Conservation (phyloP, 2,888 invertebrate genomes). For the Parthenolecanium corni region DNA sequence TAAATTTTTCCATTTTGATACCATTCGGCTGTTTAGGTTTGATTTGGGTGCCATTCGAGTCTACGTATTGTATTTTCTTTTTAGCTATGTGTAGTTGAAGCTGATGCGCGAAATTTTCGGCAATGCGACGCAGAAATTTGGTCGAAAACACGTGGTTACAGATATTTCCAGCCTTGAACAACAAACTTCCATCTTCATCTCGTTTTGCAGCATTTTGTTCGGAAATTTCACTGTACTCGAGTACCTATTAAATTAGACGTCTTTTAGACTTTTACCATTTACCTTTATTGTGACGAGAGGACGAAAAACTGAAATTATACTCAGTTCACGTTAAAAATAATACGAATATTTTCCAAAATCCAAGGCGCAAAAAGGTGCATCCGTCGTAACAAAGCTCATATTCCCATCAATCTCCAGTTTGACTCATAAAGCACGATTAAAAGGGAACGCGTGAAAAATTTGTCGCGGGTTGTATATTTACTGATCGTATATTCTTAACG, state of each 20-base stretch:
- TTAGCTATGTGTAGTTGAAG: slow-evolving; percentile 88
- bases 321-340: too few relatives aligned
- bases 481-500: too few relatives aligned
- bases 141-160: slow-evolving; percentile 95
- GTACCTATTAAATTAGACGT: slow-evolving; percentile 47
- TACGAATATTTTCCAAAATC: too few relatives aligned
- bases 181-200: slow-evolving; percentile 64
- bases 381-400: too few relatives aligned
- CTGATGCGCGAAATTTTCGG: slow-evolving; percentile 55
- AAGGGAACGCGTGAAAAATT: too few relatives aligned
- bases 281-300: too few relatives aligned
- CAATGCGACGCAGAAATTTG: slow-evolving; percentile 67
- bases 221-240: slow-evolving; percentile 95
- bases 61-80: slow-evolving; percentile 87
- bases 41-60: slow-evolving; percentile 54
- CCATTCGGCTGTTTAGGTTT: slow-evolving; percentile 81
- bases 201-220: slow-evolving; percentile 69
- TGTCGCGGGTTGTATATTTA: too few relatives aligned
- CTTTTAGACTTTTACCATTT: too few relatives aligned
- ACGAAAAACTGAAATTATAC: too few relatives aligned
- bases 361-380: too few relatives aligned
- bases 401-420: too few relatives aligned
- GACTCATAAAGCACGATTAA: too few relatives aligned
- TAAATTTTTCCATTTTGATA: slow-evolving; percentile 97
- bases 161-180: slow-evolving; percentile 92